A percentile compares a stretch with the other conserved stretches of the same genome.
Evolutionary conservation across 1,140 invertebrate species (phyloP).

Genomic region (Atta texana): DNA sequence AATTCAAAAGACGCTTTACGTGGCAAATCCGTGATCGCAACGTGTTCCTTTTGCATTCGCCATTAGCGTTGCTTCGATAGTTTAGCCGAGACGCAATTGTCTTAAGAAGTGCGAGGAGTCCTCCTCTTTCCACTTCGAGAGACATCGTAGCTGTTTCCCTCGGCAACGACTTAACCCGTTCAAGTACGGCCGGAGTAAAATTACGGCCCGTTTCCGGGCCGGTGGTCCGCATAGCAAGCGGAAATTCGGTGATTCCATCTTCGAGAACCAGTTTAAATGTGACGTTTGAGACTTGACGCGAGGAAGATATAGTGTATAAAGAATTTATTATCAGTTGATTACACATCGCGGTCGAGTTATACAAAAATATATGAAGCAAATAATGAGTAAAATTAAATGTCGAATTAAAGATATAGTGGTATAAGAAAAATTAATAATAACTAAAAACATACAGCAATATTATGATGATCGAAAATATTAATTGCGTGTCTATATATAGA

Average conservation of each 20-base stretch:
- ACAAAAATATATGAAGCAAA: not conserved
- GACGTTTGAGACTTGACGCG: slow-evolving; percentile 16
- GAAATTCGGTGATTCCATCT: slow-evolving; percentile 42
- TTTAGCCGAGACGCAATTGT: slow-evolving; percentile 55
- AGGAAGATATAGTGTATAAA: not conserved
- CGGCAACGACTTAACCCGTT: slow-evolving; percentile 60
- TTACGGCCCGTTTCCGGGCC: slow-evolving; percentile 64
- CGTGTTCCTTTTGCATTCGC: slow-evolving; percentile 26
- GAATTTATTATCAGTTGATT: not conserved
- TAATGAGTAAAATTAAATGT: not conserved
- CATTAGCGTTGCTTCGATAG: slow-evolving; percentile 46
- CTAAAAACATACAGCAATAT: not conserved
- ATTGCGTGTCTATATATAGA: not conserved
- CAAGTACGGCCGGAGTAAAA: slow-evolving; percentile 63
- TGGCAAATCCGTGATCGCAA: slow-evolving; percentile 25
- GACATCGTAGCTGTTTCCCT: slow-evolving; percentile 26
- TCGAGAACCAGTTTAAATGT: not conserved
- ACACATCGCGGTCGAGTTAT: not conserved
- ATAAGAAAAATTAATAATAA: not conserved
- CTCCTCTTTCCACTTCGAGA: not conserved
- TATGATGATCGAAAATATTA: not conserved
- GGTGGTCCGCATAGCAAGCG: slow-evolving; percentile 29
- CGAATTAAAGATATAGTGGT: not conserved
- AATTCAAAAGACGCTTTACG: not conserved
- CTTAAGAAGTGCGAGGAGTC: not conserved